Base-by-base conservation (phyloP, 2,797 vertebrate genomes). In the Euthynnus affinis region DNA sequence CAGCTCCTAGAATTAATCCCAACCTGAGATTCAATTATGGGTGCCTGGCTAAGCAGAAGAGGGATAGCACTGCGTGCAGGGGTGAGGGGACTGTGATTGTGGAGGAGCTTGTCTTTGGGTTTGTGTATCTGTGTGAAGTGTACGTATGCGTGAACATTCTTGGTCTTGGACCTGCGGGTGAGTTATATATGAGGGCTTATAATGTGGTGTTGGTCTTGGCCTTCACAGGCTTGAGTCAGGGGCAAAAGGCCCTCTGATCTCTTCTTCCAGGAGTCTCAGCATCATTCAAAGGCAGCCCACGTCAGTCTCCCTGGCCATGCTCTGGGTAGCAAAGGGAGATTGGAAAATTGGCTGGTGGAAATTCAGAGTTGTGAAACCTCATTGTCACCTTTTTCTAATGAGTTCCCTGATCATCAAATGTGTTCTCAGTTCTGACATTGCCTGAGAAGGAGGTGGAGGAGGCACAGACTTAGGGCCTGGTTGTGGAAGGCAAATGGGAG, bases 1-100 rank as follows among this genome's bases (percentile, higher is more conserved):
- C 96, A 96, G 96, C 97, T 97, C 96, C 96, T 97, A 98, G 97
- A 98, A 98, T 97, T 97, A 99, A 99, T 99, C 97, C 96, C 96
- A 96, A 98, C 97, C 96, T 97, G 96, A 98, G 97, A 99, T 98
- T 99, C 97, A 95, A 96, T 96, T 95, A 95, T 95, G 84, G 93
- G 72, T 82, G 95, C 95, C 93, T 96, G 95, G 91, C 92, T 95
- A 93, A 94, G 94, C 95, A 95, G 93, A 92, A 93, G 92, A 89
- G 89, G 88, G 87, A 90, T 85, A 81, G 84, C 80, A 74, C 83
- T 62, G 82, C 34, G 66, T 67, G 71, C 83, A 87, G 84, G 71
- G 87, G 81, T 66, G 76, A 83, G 78, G 84, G 82, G 77, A 69
- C 87, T 87, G 84, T 83, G 88, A 86, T 81, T 78, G 74, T 62